Evolutionary conservation across 2,113 vertebrate genomes (phyloP).

Genomic region (Nothoprocta pentlandii): DNA sequence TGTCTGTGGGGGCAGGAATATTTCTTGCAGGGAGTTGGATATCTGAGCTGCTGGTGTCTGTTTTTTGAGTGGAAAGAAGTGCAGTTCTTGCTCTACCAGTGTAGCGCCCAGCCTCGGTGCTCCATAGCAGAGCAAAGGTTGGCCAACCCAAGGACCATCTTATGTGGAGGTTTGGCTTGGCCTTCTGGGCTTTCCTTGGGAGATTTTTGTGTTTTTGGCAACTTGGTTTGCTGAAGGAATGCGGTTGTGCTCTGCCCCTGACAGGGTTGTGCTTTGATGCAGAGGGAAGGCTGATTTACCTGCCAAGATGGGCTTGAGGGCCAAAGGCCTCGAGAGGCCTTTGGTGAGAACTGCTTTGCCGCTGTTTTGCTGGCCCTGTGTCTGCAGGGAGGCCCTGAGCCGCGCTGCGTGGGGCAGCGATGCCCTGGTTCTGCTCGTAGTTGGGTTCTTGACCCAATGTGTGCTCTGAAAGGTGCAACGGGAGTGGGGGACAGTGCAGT

Average conservation of each 20-base stretch:
- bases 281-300: not conserved
- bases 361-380: not conserved
- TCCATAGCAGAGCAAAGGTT: not conserved
- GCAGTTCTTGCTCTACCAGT: not conserved
- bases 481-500: fast-evolving
- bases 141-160: not conserved
- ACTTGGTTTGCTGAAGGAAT: not conserved
- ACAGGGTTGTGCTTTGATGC: not conserved
- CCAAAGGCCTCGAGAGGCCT: too few species aligned
- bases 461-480: not conserved
- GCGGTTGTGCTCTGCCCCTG: fast-evolving
- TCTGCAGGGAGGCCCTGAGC: not conserved
- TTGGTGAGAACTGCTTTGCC: not conserved
- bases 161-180: not conserved
- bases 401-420: fast-evolving
- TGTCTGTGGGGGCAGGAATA: not conserved
- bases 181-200: not conserved
- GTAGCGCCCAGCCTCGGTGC: not conserved
- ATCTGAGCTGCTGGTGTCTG: not conserved
- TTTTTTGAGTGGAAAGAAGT: not conserved
- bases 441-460: not conserved
- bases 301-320: not conserved
- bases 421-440: fast-evolving
- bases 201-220: not conserved
- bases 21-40: not conserved